A percentile compares a stretch with the other conserved stretches of the same genome.
phyloP scores from a whole-genome alignment of 2,888 invertebrate species.

The Lithophane leautieri region DNA sequence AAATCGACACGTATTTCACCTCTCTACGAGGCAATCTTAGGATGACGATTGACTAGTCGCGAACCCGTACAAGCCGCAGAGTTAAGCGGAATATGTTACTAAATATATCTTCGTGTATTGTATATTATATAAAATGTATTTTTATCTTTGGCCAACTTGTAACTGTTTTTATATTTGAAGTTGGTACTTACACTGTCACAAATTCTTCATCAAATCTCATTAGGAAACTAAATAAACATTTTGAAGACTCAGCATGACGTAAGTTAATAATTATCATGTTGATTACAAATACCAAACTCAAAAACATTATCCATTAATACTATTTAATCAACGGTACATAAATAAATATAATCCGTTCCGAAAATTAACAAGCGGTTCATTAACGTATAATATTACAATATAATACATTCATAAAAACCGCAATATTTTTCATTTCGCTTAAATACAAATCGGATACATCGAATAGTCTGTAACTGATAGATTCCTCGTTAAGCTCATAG shows the following conservation, averaged over 20 bases:
- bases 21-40: too few relatives aligned
- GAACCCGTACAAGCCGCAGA: too few relatives aligned
- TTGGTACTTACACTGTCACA: not conserved
- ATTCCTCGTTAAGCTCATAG: conserved; percentile 11
- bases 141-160: too few relatives aligned
- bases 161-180: not conserved
- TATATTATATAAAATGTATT: too few relatives aligned
- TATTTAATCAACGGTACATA: not conserved
- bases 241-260: not conserved
- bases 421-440: conserved; percentile 7
- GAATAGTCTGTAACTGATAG: conserved; percentile 5
- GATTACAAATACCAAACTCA: not conserved
- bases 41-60: too few relatives aligned
- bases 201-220: not conserved
- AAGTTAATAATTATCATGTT: conserved; percentile 3
- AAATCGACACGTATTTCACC: too few relatives aligned
- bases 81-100: too few relatives aligned
- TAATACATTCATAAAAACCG: not conserved
- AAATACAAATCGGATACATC: conserved; percentile 4
- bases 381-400: conserved; percentile 6
- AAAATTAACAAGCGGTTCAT: conserved; percentile 29
- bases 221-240: not conserved
- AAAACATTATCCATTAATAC: not conserved
- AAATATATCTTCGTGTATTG: too few relatives aligned
- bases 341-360: not conserved